phyloP scores from a whole-genome alignment of 2,888 invertebrate species.

The Serripes groenlandicus region DNA sequence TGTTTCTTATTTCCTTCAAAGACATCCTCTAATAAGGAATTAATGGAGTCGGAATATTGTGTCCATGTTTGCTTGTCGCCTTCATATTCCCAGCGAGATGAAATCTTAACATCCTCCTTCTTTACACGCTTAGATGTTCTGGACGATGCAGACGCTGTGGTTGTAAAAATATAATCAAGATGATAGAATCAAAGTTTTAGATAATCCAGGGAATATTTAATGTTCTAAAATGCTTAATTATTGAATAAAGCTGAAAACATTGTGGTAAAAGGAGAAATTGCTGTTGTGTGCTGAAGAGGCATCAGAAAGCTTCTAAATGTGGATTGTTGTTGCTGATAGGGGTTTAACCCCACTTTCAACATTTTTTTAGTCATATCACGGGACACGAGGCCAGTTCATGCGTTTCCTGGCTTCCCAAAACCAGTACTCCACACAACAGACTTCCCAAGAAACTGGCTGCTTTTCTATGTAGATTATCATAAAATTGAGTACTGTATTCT shows the following conservation, averaged over 20 bases:
- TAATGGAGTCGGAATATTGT: slow-evolving; percentile 69
- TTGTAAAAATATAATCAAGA: not conserved
- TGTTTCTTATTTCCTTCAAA: slow-evolving; percentile 71
- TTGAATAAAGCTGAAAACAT: too few species aligned
- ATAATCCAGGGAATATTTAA: not conserved
- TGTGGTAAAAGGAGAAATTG: not conserved
- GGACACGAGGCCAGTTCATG: too few species aligned
- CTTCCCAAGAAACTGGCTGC: too few species aligned
- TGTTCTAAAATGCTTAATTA: too few species aligned
- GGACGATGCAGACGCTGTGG: slow-evolving; percentile 7
- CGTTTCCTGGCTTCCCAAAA: too few species aligned
- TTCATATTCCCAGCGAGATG: slow-evolving; percentile 87
- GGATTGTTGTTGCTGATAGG: too few species aligned
- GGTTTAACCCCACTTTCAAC: too few species aligned
- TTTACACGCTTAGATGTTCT: slow-evolving; percentile 62
- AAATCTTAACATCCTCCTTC: slow-evolving; percentile 76
- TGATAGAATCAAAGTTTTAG: not conserved
- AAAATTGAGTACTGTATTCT: too few species aligned
- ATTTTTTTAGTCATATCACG: too few species aligned
- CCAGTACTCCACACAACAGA: too few species aligned
- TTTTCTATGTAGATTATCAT: too few species aligned
- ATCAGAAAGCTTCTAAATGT: too few species aligned
- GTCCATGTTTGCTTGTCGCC: slow-evolving; percentile 81
- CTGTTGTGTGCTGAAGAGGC: not conserved
- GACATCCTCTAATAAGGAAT: slow-evolving; percentile 70